Evolutionary conservation across 2,797 vertebrate genomes (phyloP).

Genomic region (Catostomus latipinnis): DNA sequence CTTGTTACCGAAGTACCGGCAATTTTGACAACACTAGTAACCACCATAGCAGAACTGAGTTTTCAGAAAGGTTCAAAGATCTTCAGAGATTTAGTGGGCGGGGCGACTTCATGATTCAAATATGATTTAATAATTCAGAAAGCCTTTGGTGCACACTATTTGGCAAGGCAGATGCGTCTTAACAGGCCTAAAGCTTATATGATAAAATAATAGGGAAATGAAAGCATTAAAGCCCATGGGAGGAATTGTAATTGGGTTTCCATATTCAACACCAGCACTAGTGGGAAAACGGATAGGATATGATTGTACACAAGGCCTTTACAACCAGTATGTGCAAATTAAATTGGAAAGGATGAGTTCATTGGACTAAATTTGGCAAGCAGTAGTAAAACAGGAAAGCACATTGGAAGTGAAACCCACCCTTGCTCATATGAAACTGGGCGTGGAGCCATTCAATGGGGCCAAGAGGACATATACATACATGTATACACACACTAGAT

Average conservation of each 20-base stretch:
- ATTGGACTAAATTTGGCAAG: constrained; percentile 5
- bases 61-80: constrained; percentile 1
- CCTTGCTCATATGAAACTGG: no score
- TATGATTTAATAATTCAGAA: constrained; percentile 13
- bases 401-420: no score
- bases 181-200: no score
- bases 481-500: no score
- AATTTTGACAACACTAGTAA: no score
- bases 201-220: background rate
- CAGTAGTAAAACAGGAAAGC: background rate
- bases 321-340: background rate
- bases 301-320: background rate
- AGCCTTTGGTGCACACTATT: background rate
- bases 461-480: no score
- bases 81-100: background rate
- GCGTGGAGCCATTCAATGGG: no score
- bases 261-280: background rate
- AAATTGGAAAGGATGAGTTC: background rate
- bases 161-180: no score
- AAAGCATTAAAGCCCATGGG: background rate
- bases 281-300: background rate
- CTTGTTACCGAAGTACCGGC: no score
- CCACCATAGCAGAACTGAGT: no score
- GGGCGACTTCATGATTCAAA: constrained; percentile 7
- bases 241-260: background rate